Evolutionary conservation across 2,797 vertebrate species (phyloP), one percentile per base, ranked within the genome.

Genomic region (Brotula barbata): DNA sequence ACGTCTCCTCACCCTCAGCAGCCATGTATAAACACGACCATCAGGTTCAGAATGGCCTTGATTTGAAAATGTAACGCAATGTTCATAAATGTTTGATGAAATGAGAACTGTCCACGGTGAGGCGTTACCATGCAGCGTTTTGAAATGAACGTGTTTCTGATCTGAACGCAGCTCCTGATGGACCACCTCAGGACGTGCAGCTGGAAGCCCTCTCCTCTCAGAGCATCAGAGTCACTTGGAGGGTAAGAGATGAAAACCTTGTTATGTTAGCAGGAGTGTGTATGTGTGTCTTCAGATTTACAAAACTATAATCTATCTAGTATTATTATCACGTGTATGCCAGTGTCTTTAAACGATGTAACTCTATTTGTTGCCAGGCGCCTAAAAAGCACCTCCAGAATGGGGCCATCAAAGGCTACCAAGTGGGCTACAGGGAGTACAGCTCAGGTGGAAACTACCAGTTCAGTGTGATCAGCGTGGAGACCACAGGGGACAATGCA

Each of bases 361-460:
- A n/a, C 9, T 59, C 1, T 0, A 63, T 53, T 9, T 0, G 46
- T 36, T 40, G 39, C 46, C 54, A 99, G 96, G 89, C 94, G 3
- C 96, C 96, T 7, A 95, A 94, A 89, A 97, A 95, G 71, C 95
- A 98, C 43, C 85, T 98, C 45, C 96, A 98, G 85, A 99, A 99
- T 0, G 97, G 96, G 2, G 94, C 96, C 48, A 98, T 99, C 86
- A 90, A 91, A 5, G 96, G 97, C 40, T 98, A 98, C 89, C 96
- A 98, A 86, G 96, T 98, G 31, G 96, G 97, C 50, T 98, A 97
- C 80, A 91, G 96, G 31, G 96, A 98, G 69, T 97, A 96, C 92
- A 97, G 96, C 63, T 92, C 94, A 0, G 95, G 95, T 1, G 96
- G 96, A 15, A 98, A 95, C 75, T 97, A 96, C 86, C 96, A 99